Base-by-base conservation (phyloP, 1,140 invertebrate genomes). In the Ephestia elutella region DNA sequence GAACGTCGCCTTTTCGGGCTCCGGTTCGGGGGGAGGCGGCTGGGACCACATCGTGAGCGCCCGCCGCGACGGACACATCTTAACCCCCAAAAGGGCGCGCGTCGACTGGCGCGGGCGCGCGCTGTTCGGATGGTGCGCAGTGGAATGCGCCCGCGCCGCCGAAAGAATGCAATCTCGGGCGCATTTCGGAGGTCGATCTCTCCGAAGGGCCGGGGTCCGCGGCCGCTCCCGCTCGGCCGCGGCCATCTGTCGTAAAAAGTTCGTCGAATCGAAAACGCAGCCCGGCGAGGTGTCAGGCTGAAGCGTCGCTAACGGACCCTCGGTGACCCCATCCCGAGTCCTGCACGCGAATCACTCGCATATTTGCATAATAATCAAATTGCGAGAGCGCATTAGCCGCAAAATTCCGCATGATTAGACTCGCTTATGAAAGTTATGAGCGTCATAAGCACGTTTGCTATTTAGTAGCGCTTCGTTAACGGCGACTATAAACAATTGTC, bases 101-200 rank as follows among this genome's bases (percentile, higher is more conserved):
- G 81, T 73, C 83, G 88, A 89, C 84, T 87, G 84, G 71, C 78
- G 74, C 80, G 75, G 81, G 68, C 75, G 81, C 80, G 71, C 79
- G 78, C 75, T 68, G 78, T 66, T 85, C 78, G 71, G 75, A 77
- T 80, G 77, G 78, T 79, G 78, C 73, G 82, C 82, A 68, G 80
- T 78, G 85, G 83, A 88, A 89, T 89, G 86, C 80, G 87, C 80
- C 79, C 85, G 82, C 78, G 75, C 80, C 77, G 82, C 82, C 87
- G 85, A 87, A 89, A 88, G 87, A 89, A 89, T 89, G 82, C 80
- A 82, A 87, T 87, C 89, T 86, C 85, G 89, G 82, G 78, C 80
- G 82, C 80, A 80, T 81, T 86, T 82, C 83, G 86, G 86, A 84
- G 83, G 80, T 84, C 82, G 85, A 86, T 87, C 85, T 87, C 85